These are phyloP conservation scores for Agrotis clavis DNA, from an alignment of 2,888 invertebrate genomes.

Conservation along the genomic window DNA sequence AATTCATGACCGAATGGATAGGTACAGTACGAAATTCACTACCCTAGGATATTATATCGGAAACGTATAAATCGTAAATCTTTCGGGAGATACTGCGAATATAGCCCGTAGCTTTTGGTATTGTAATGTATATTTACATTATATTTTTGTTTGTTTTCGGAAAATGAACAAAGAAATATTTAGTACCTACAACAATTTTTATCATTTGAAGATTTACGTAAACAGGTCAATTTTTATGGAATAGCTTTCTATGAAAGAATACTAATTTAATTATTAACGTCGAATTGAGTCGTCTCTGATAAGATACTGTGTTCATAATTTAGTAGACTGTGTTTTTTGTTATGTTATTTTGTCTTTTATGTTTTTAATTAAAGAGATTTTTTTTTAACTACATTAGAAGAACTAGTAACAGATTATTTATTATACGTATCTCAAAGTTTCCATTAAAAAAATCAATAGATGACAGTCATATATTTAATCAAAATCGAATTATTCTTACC, in stretches of 20 bases:
- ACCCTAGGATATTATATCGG: conserved; percentile 35
- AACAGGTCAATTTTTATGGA: neutral
- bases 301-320: neutral
- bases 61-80: conserved; percentile 36
- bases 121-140: conserved; percentile 22
- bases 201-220: neutral
- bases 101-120: conserved; percentile 19
- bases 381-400: neutral
- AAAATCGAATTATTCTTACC: conserved; percentile 86
- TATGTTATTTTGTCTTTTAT: neutral
- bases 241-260: neutral
- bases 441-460: no score
- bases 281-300: neutral
- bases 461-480: no score
- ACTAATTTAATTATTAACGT: neutral
- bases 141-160: conserved; percentile 14
- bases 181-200: neutral
- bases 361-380: neutral
- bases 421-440: no score
- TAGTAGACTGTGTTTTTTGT: neutral
- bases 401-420: neutral
- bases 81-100: conserved; percentile 35
- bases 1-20: conserved; percentile 35
- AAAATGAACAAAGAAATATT: neutral
- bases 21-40: conserved; percentile 28